Evolutionary conservation across 1,140 invertebrate genomes (phyloP), one percentile per base, ranked within the genome.

Genomic region (Conus betulinus): DNA sequence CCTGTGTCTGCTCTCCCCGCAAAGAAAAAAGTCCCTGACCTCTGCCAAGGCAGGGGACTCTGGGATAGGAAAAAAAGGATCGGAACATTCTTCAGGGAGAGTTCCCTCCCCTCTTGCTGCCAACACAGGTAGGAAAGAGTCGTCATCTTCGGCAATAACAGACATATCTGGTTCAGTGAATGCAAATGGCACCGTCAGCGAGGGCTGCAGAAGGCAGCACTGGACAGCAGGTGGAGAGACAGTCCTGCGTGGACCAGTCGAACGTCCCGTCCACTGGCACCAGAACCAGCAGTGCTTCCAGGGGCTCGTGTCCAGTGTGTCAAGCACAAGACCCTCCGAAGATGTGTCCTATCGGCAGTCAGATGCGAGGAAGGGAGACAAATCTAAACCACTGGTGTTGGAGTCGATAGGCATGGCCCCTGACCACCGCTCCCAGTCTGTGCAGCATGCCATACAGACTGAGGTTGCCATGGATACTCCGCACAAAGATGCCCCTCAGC

Each of bases 401-500:
- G 67, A 71, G 67, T 71, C 67, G 67, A 23, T 20, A 6, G 67
- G 0, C 20, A 20, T 71, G 11, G 20, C 0, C 20, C 15, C 67
- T 20, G 67, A 71, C 23, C 67, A n/a, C 23, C 67, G 67, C 6
- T 20, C 67, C 6, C 17, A 23, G 17, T 71, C 67, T 10, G 78
- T 55, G n/a, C 71, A 83, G 78, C 51, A 13, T 10, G 85, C 82
- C 15, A 57, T 88, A 74, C 76, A 87, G 55, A 81, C 63, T 0
- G 87, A 89, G 76, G 85, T 89, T 20, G 89, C 85, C 8, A 87
- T 57, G 23, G 87, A 89, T 51, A 82, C 25, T 5, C 67, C n/a
- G n/a, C n/a, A 52, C n/a, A 76, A 86, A 51, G 89, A 90, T 74
- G 85, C 90, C 84, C 93, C 93, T 6, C 91, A 92, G 57, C 88